Base-by-base conservation (phyloP, 2,797 vertebrate species). In the Gephyroberyx darwinii region DNA sequence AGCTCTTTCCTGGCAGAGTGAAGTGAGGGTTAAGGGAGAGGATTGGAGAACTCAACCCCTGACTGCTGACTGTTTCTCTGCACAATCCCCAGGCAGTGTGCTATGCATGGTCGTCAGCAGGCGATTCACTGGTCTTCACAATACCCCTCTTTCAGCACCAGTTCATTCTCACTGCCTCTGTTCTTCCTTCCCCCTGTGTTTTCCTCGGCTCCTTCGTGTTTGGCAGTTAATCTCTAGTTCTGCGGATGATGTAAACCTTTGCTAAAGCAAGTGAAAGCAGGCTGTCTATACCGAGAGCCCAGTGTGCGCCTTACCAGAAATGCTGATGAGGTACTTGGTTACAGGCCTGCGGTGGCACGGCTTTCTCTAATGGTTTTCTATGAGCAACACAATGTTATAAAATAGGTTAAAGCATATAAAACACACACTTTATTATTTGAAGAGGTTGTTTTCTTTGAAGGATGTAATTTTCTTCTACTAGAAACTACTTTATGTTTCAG, bases 91-190 rank as follows among this genome's bases (percentile, higher is more conserved):
- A 59, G 69, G 74, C 85, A 65, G 69, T 66, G 73, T 74, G 76
- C 79, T 80, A 78, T 81, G 83, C 74, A 57, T 78, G 80, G 76
- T 63, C 6, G 31, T 80, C 84, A 77, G 78, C 76, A 76, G 76
- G 78, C 56, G 20, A 71, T 85, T 77, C 81, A 83, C 78, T 75
- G 84, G 72, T 63, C 77, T 84, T 77, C 75, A 82, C 76, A 92
- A 88, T 89, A 79, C 58, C 84, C 82, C 90, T 75, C 66, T 93
- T 86, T 93, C 83, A 94, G 77, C 87, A 84, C 69, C 50, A 26
- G 87, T 90, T 93, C 85, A 88, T 92, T 93, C 70, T 64, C 33
- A 51, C 59, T 33, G 54, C 55, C 39, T 78, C 67, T 80, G 61
- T 69, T 65, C n/a, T 56, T 8, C 35, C 41, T 17, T 14, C 57